These are phyloP conservation scores for Acanthacorydalis orientalis DNA, from an alignment of 2,888 invertebrate species.

Conservation along the genomic window DNA sequence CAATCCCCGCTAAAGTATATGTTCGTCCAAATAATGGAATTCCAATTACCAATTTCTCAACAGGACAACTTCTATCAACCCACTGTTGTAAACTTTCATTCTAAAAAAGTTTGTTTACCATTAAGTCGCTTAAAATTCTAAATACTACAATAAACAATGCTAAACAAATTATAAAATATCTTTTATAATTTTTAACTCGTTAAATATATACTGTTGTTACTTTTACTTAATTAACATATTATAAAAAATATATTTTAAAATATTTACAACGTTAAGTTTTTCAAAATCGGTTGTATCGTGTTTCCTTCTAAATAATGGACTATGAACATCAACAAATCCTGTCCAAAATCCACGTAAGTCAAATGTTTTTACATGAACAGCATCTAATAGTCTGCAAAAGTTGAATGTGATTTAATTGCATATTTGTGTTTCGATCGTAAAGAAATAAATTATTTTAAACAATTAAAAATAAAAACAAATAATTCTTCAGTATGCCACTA, in stretches of 20 bases:
- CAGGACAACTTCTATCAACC: constrained; percentile 78
- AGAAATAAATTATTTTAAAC: too few species aligned
- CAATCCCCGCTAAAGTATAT: constrained; percentile 64
- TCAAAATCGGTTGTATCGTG: constrained; percentile 83
- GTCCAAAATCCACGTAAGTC: constrained; percentile 81
- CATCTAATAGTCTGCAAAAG: constrained; percentile 45
- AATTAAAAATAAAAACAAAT: too few species aligned
- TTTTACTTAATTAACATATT: too few species aligned
- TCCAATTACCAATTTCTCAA: constrained; percentile 77
- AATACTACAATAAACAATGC: too few species aligned
- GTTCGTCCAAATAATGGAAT: constrained; percentile 81
- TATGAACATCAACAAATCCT: constrained; percentile 79
- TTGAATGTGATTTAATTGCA: not conserved
- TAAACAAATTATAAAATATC: too few species aligned
- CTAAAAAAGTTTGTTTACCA: constrained; percentile 27
- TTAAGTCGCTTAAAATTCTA: not conserved
- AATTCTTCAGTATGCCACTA: too few species aligned
- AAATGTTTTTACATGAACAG: constrained; percentile 75
- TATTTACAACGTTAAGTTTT: constrained; percentile 71
- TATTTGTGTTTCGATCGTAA: too few species aligned
- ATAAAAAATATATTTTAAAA: not conserved
- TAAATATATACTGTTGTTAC: too few species aligned
- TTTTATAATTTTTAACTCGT: too few species aligned
- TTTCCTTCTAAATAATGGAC: constrained; percentile 68
- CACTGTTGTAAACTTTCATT: constrained; percentile 75